Base-by-base conservation (phyloP, 2,113 vertebrate genomes). In the Peromyscus californicus region DNA sequence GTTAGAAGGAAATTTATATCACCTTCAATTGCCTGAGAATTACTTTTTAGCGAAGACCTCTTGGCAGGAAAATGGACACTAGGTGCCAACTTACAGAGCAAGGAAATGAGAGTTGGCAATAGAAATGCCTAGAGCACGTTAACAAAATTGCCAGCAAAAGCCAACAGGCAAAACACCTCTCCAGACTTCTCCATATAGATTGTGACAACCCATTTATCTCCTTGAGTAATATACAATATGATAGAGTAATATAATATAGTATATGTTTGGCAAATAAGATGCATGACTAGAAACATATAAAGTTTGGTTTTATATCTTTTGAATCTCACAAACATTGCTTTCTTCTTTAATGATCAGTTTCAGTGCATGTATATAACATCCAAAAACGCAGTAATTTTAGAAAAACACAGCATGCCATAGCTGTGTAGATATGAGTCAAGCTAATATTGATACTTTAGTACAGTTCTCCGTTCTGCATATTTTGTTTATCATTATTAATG, bases 221-320 rank as follows among this genome's bases (percentile, higher is more conserved):
- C 59, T 76, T 94, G 54, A 84, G 31, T 98, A 85, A 91, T 87
- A 96, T 11, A 42, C 48, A 70, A 54, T n/a, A 97, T 48, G 17
- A 22, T 15, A 69, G 42, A 36, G 17, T 36, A 36, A 87, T 69
- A 48, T 9, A n/a, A 70, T n/a, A 54, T 3, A 96, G 97, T 92
- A 96, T 42, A 67, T 57, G 95, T 97, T 97, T 97, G 97, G 54
- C 89, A 98, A 95, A 85, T 85, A 92, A 96, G 97, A 89, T 89
- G 15, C 48, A 84, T 74, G 59, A 24, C 17, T 82, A 45, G n/a
- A 96, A 80, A 85, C 88, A 95, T n/a, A 92, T 90, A 76, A 33
- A 94, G 31, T 39, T 83, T 72, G 10, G 33, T 5, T 61, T 80
- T 94, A 5, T n/a, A 61, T 42, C 16, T 93, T 96, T 96, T 67